Base-by-base conservation (phyloP, 2,888 invertebrate species). In the Tupiocoris notatus region DNA sequence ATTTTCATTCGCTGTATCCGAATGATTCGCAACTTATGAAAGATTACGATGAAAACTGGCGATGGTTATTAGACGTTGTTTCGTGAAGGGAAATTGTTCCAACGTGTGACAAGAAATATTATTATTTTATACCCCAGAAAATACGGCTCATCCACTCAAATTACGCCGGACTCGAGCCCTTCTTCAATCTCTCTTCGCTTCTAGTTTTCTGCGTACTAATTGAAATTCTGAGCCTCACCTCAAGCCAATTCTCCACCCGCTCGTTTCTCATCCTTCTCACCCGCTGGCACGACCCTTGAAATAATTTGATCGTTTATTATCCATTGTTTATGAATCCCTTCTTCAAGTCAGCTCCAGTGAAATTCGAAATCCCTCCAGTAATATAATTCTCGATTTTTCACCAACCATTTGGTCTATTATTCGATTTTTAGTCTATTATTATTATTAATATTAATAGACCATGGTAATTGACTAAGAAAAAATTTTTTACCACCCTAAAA, bases 101-200 rank as follows among this genome's bases (percentile, higher is more conserved):
- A 73, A 73, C 73, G 73, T 73, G 73, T 73, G 73, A 73, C 73
- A 73, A 73, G 73, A 23, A 62, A 73, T 73, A 73, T 73, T 73
- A 73, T 63, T 73, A 73, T 62, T 73, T 73, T 63, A 73, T 39
- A 39, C 20, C 3, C 54, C 61, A 25, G 73, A 73, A 73, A 73
- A 73, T 73, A 73, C 62, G 73, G 73, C 63, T 73, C 73, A 73
- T 73, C 73, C 73, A 62, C 73, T 73, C 73, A 73, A 73, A 73
- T 73, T 73, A 73, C 39, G 54, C 73, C 63, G 73, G 73, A 73
- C 73, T 73, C 62, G 73, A 61, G 61, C 56, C 62, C 73, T 18
- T 61, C 22, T 17, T 23, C 58, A 1, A 12, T 24, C 20, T 9
- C 62, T n/a, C 23, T 56, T 71, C 54, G 7, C 61, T 25, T 12